Conservation (phyloP, 2,888 invertebrate genomes). For the Drosophila meridionalis region DNA sequence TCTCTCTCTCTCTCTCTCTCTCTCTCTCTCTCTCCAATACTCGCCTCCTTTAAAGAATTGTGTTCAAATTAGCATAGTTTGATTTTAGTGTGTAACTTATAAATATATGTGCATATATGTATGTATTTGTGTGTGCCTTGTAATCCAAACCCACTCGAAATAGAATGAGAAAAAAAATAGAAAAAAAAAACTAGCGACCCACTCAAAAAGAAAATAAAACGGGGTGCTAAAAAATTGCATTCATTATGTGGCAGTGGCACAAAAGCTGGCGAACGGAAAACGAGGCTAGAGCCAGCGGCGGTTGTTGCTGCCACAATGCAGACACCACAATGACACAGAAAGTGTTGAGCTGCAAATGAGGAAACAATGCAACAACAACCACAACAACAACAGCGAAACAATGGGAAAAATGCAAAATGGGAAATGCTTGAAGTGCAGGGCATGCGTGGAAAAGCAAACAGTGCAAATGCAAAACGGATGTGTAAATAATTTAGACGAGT, state of each 20-base stretch:
- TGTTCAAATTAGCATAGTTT: conserved; percentile 33
- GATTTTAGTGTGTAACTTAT: conserved; percentile 10
- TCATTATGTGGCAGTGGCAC: conserved; percentile 80
- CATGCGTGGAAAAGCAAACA: conserved; percentile 70
- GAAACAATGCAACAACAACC: conserved; percentile 65
- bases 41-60: background rate
- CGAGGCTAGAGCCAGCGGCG: conserved; percentile 68
- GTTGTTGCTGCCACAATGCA: conserved; percentile 57
- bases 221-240: conserved; percentile 78
- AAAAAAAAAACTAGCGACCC: conserved; percentile 28
- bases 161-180: background rate
- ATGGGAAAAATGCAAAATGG: conserved; percentile 49
- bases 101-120: conserved; percentile 14
- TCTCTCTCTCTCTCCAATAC: background rate
- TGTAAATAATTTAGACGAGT: conserved; percentile 81
- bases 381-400: conserved; percentile 15
- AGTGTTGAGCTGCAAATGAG: conserved; percentile 78
- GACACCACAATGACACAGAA: conserved; percentile 77
- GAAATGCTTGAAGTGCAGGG: conserved; percentile 65
- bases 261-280: conserved; percentile 60
- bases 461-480: conserved; percentile 77
- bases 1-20: background rate
- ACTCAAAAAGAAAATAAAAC: conserved; percentile 46
- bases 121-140: conserved; percentile 7
- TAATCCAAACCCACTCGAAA: conserved; percentile 14